These are phyloP conservation scores for Xerus rutilus DNA, from an alignment of 2,797 vertebrate genomes.

Conservation along the genomic window DNA sequence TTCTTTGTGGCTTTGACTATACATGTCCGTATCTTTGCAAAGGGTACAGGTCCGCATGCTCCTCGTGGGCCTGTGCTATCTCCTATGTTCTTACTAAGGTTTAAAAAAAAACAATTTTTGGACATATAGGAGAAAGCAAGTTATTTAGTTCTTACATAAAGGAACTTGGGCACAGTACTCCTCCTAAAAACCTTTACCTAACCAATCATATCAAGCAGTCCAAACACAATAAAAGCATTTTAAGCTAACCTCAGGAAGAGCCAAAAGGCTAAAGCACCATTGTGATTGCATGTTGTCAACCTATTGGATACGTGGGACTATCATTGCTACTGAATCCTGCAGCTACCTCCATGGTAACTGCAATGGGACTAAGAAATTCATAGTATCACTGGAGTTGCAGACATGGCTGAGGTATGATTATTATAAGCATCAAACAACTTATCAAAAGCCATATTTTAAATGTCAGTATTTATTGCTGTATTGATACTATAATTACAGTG, in stretches of 20 bases:
- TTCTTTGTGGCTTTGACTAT: neutral
- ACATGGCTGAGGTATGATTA: neutral
- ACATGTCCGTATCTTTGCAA: neutral
- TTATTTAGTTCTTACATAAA: neutral
- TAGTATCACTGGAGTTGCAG: neutral
- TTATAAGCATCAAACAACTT: neutral
- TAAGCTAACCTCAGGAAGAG: neutral
- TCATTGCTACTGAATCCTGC: neutral
- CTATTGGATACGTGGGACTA: neutral
- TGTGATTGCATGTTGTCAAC: neutral
- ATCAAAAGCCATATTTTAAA: neutral
- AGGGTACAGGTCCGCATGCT: neutral
- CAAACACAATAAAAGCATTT: neutral
- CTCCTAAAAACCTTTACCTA: neutral
- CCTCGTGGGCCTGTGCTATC: too few relatives aligned
- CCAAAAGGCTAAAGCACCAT: neutral
- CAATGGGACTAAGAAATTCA: neutral
- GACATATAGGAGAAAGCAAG: neutral
- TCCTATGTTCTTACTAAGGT: neutral
- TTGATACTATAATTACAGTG: neutral
- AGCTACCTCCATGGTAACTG: neutral
- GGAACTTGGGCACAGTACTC: neutral
- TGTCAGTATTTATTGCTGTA: neutral
- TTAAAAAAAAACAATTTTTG: neutral
- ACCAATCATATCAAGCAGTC: neutral